Percentiles rank a stretch among this genome's conserved stretches.
Evolutionary conservation across 2,113 vertebrate species (phyloP).

Genomic region (Platysteira castanea): DNA sequence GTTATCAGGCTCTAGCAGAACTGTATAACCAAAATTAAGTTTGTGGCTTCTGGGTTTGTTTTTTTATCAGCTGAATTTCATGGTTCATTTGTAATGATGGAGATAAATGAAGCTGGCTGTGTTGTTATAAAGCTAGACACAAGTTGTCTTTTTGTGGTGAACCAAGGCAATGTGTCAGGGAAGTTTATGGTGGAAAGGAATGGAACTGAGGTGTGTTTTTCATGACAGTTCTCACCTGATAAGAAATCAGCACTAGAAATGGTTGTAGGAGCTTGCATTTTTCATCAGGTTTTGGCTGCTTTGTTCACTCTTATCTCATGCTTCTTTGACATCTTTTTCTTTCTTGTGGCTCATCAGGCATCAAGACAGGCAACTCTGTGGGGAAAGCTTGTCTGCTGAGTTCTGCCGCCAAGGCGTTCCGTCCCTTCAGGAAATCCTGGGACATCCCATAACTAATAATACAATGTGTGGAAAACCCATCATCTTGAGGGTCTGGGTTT

Average conservation of each 20-base stretch:
- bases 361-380: neutral
- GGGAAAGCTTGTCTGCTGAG: neutral
- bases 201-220: neutral
- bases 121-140: neutral
- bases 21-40: neutral
- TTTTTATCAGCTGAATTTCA: neutral
- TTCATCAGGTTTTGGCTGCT: neutral
- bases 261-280: neutral
- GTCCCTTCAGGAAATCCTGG: neutral
- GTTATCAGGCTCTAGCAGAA: neutral
- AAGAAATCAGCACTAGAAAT: neutral
- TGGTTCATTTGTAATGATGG: neutral
- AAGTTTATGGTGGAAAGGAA: neutral
- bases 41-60: conserved; percentile 20
- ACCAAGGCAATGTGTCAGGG: neutral
- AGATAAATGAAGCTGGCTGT: neutral
- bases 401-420: neutral
- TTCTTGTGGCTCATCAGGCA: neutral
- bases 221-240: neutral
- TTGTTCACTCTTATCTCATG: neutral
- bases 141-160: neutral
- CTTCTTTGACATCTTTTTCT: neutral
- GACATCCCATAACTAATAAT: neutral
- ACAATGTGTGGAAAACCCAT: neutral
- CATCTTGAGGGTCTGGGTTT: neutral